A percentile compares a stretch with the other conserved stretches of the same genome.
These are phyloP conservation scores for Phycodurus eques DNA, from an alignment of 2,113 vertebrate genomes.

Conservation along the genomic window DNA sequence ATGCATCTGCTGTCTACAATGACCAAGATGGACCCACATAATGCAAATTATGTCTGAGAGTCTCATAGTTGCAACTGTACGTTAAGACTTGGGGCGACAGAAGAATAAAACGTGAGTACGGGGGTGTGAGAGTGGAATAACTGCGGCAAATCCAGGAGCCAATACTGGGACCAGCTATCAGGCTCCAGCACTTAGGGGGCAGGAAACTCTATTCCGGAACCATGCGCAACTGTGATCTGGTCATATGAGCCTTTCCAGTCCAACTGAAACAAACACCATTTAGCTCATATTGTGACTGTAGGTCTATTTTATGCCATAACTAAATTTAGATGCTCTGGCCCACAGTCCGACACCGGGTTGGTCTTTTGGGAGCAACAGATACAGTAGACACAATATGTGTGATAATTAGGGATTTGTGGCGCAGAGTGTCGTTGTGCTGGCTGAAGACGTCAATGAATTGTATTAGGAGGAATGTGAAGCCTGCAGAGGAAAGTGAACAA, in stretches of 20 bases:
- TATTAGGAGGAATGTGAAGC: conserved; percentile 27
- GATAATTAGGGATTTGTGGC: conserved; percentile 22
- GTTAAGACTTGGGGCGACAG: not conserved
- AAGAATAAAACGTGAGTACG: conserved; percentile 3
- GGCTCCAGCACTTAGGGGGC: conserved; percentile 27
- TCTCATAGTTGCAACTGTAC: not conserved
- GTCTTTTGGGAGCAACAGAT: not conserved
- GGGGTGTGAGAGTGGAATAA: conserved; percentile 29
- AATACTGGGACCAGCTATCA: conserved; percentile 42
- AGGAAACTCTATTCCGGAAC: conserved; percentile 33
- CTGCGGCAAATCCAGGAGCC: conserved; percentile 22
- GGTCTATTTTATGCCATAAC: not conserved
- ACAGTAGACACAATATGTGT: conserved; percentile 8
- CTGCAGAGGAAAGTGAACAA: conserved; percentile 3
- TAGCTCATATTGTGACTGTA: not conserved
- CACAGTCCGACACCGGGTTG: not conserved
- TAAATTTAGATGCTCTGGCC: conserved; percentile 18
- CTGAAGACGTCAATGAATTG: conserved; percentile 19
- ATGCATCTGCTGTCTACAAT: not conserved
- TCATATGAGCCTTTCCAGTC: conserved; percentile 30
- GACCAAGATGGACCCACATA: not conserved
- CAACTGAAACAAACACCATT: conserved; percentile 24
- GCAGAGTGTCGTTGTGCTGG: conserved; percentile 19
- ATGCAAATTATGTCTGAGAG: not conserved
- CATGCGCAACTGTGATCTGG: conserved; percentile 44